Evolutionary conservation across 2,113 vertebrate genomes (phyloP).

Genomic region (Tyto alba): DNA sequence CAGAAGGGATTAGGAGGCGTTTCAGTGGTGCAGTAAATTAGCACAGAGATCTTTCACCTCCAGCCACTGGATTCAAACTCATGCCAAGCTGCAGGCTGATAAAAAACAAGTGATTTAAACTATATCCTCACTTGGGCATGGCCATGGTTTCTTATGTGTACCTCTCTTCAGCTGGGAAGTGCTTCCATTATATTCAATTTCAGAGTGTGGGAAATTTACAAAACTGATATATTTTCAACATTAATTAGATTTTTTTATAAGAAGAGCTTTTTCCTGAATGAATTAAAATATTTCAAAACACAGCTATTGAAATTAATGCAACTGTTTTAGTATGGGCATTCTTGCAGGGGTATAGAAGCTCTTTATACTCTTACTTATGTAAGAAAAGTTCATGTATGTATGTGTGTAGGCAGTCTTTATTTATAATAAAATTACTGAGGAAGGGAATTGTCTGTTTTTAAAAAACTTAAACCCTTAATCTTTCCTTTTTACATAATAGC

Average conservation of each 20-base stretch:
- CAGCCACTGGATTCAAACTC: constrained; percentile 26
- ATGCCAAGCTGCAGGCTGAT: constrained; percentile 18
- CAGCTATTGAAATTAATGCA: not conserved
- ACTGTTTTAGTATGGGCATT: not conserved
- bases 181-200: not conserved
- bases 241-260: not conserved
- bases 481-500: not conserved
- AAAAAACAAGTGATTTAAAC: not conserved
- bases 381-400: not conserved
- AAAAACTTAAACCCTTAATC: constrained; percentile 8
- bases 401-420: not conserved
- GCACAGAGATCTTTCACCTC: constrained; percentile 32
- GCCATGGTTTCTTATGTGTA: not conserved
- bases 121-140: not conserved
- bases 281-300: not conserved
- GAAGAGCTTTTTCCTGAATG: not conserved
- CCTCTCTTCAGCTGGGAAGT: not conserved
- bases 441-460: not conserved
- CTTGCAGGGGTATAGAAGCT: not conserved
- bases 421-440: not conserved
- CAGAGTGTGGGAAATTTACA: not conserved
- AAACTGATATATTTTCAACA: not conserved
- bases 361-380: not conserved
- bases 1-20: not conserved
- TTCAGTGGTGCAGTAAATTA: constrained; percentile 42